Percentiles rank a stretch among this genome's conserved stretches.
These are phyloP conservation scores for Sycon ciliatum DNA, from an alignment of 37 sponge, comb jelly and placozoan species.

Conservation along the genomic window DNA sequence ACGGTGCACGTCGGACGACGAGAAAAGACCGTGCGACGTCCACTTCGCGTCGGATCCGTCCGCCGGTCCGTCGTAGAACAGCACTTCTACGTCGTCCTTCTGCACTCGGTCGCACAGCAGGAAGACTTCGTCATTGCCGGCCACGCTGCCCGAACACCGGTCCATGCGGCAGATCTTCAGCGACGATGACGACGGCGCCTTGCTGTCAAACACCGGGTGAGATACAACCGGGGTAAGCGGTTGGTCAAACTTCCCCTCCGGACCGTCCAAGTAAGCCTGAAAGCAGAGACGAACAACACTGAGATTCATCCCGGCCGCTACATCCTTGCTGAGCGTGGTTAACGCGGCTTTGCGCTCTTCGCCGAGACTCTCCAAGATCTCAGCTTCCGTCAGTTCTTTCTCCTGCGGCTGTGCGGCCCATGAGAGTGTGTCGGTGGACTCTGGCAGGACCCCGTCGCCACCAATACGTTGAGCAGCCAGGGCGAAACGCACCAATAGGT, in stretches of 20 bases:
- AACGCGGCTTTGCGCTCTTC: no score
- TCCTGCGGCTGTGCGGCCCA: no score
- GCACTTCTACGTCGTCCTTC: constrained; percentile 77
- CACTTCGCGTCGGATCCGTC: no score
- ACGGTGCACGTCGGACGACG: constrained; percentile 71
- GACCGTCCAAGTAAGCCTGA: constrained; percentile 55
- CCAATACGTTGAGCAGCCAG: no score
- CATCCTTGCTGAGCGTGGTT: no score
- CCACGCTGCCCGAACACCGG: constrained; percentile 61
- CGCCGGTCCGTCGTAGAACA: constrained; percentile 75
- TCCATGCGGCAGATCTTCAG: constrained; percentile 81
- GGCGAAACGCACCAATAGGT: constrained; percentile 42
- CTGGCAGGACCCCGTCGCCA: no score
- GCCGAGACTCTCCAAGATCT: no score
- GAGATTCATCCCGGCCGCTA: constrained; percentile 66
- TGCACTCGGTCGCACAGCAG: constrained; percentile 85
- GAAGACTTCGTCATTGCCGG: constrained; percentile 74
- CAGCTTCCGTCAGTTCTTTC: no score
- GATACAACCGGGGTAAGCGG: constrained; percentile 34
- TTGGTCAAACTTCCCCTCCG: constrained; percentile 14
- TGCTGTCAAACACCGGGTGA: constrained; percentile 73
- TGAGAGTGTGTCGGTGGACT: no score
- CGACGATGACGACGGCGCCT: constrained; percentile 80
- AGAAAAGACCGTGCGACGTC: constrained; percentile 67
- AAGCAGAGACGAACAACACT: constrained; percentile 68